phyloP scores from a whole-genome alignment of 1,140 invertebrate species.

The Manduca sexta region DNA sequence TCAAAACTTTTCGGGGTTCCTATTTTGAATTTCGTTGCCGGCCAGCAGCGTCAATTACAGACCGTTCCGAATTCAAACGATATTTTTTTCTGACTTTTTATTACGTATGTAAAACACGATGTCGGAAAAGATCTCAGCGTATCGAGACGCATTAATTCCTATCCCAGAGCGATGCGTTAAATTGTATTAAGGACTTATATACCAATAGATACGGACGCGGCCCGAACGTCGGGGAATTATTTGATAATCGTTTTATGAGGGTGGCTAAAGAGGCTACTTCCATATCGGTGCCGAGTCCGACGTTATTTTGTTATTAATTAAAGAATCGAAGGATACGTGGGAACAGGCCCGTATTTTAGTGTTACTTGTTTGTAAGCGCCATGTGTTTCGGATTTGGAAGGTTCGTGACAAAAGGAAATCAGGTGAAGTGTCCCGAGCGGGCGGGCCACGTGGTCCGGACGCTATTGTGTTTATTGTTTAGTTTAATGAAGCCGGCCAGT shows the following conservation, averaged over 20 bases:
- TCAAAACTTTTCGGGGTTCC: no score
- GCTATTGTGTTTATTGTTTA: conserved; percentile 47
- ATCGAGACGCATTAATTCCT: conserved; percentile 34
- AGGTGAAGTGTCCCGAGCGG: conserved; percentile 33
- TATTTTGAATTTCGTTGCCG: no score
- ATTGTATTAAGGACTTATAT: conserved; percentile 48
- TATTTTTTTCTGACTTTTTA: conserved; percentile 21
- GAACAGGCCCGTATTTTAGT: conserved; percentile 36
- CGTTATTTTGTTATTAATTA: conserved; percentile 63
- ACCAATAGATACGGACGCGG: conserved; percentile 30
- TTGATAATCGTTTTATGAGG: conserved; percentile 69
- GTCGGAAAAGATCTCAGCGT: conserved; percentile 29
- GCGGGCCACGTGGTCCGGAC: conserved; percentile 43
- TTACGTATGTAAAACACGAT: conserved; percentile 20
- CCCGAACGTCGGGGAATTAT: conserved; percentile 47
- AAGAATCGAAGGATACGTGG: conserved; percentile 53
- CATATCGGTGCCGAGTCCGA: conserved; percentile 36
- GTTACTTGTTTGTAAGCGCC: conserved; percentile 29
- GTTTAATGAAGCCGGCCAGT: conserved; percentile 17
- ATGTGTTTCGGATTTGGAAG: conserved; percentile 44
- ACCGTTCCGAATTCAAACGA: conserved; percentile 24
- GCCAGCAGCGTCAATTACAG: conserved; percentile 22
- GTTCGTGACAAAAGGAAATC: conserved; percentile 48
- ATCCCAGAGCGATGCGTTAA: conserved; percentile 51
- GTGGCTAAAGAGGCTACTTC: conserved; percentile 53